Conservation (phyloP, 2,888 invertebrate genomes). For the Drosophila affinis region DNA sequence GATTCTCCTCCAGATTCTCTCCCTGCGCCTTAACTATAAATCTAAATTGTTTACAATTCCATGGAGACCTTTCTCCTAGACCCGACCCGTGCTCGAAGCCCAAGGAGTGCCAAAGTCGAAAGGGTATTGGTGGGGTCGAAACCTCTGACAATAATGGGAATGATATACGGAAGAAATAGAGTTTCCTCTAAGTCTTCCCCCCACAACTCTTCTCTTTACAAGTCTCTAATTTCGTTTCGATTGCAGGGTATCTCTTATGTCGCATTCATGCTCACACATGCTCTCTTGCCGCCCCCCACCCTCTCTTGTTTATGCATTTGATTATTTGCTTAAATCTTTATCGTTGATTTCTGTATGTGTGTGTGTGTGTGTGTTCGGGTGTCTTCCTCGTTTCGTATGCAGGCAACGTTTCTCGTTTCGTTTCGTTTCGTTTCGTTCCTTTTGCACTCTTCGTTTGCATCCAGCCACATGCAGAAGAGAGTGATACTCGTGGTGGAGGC, state of each 20-base stretch:
- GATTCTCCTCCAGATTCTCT: constrained; percentile 48
- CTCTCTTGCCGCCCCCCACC: not conserved
- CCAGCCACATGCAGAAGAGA: constrained; percentile 45
- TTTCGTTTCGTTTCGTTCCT: constrained; percentile 44
- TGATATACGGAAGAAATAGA: no score
- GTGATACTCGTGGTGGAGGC: not conserved
- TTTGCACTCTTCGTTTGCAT: constrained; percentile 61
- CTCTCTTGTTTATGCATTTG: constrained; percentile 70
- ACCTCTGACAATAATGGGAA: no score
- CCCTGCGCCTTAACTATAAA: constrained; percentile 64
- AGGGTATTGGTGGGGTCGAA: no score
- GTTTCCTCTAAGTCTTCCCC: no score
- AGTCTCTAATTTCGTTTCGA: no score
- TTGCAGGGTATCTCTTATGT: constrained; percentile 36
- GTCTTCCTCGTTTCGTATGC: constrained; percentile 58
- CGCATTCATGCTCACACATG: not conserved
- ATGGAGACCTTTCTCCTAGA: not conserved
- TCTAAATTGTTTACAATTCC: constrained; percentile 68
- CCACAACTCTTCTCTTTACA: no score
- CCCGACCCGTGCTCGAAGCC: no score
- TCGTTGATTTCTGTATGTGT: constrained; percentile 62
- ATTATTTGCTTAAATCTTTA: constrained; percentile 81
- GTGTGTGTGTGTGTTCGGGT: constrained; percentile 14
- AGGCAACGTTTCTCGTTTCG: constrained; percentile 60
- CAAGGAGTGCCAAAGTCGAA: no score